phyloP scores from a whole-genome alignment of 2,888 invertebrate species.

The Globia sparganii region DNA sequence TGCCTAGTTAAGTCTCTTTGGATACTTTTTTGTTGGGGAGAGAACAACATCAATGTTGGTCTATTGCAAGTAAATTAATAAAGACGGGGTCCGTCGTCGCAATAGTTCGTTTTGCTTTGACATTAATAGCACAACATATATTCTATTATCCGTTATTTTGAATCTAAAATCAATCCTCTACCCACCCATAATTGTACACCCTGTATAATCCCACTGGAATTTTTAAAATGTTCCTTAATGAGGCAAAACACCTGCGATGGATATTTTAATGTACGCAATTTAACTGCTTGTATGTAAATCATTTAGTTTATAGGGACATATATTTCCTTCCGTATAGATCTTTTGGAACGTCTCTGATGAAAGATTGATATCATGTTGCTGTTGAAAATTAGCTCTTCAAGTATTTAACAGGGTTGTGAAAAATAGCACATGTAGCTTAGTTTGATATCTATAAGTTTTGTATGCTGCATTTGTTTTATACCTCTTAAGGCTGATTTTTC shows the following conservation, averaged over 20 bases:
- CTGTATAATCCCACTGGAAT: slow-evolving; percentile 59
- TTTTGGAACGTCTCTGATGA: slow-evolving; percentile 38
- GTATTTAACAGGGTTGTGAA: slow-evolving; percentile 2
- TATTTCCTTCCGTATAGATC: slow-evolving; percentile 44
- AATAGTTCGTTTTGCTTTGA: too few relatives aligned
- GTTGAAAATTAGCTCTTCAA: slow-evolving; percentile 29
- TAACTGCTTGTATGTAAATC: slow-evolving; percentile 58
- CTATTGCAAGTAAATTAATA: too few relatives aligned
- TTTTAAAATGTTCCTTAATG: slow-evolving; percentile 77
- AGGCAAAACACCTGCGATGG: slow-evolving; percentile 78
- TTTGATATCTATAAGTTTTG: not conserved
- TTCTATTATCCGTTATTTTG: too few relatives aligned
- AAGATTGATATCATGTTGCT: slow-evolving; percentile 47
- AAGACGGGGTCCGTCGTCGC: too few relatives aligned
- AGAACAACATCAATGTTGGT: too few relatives aligned
- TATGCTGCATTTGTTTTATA: not conserved
- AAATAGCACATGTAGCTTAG: not conserved
- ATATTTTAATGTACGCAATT: slow-evolving; percentile 63
- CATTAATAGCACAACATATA: too few relatives aligned
- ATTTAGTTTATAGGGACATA: slow-evolving; percentile 58
- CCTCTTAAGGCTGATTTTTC: too few relatives aligned
- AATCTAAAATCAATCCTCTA: not conserved
- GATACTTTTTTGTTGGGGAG: too few relatives aligned
- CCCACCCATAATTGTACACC: slow-evolving; percentile 39
- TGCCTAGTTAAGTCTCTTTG: too few relatives aligned